Conservation (phyloP, 2,797 vertebrate species). For the Halcyon smyrnensis region DNA sequence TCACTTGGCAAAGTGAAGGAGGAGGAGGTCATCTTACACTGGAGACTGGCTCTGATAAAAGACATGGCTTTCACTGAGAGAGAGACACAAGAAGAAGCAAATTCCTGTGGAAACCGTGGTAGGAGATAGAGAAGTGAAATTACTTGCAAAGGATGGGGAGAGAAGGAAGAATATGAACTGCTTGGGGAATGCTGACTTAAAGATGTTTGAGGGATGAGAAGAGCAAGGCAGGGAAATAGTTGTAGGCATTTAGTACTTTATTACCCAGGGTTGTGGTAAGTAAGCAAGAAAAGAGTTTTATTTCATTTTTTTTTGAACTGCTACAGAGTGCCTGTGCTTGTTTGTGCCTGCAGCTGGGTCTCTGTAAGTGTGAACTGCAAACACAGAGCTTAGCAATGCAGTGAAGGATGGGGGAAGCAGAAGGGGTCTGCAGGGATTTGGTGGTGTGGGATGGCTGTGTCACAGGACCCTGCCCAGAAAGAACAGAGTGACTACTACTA, state of each 20-base stretch:
- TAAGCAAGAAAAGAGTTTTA: neutral
- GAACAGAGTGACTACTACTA: neutral
- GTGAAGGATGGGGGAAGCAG: neutral
- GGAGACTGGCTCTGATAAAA: neutral
- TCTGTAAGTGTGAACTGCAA: neutral
- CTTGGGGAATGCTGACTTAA: neutral
- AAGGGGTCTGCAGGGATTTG: neutral
- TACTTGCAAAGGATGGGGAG: neutral
- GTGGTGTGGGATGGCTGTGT: neutral
- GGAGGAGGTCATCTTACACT: neutral
- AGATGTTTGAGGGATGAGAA: neutral
- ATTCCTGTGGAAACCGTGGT: neutral
- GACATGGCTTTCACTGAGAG: neutral
- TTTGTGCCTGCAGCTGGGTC: neutral
- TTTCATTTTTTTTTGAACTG: neutral
- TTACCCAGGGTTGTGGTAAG: neutral
- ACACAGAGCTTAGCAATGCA: neutral
- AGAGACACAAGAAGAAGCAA: neutral
- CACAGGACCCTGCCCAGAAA: neutral
- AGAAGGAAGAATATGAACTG: neutral
- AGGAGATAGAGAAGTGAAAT: neutral
- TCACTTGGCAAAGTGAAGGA: neutral
- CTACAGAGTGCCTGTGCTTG: neutral
- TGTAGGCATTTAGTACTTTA: neutral
- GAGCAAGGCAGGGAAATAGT: neutral